Conservation (phyloP, 2,797 vertebrate genomes). For the Lacerta viridis region DNA sequence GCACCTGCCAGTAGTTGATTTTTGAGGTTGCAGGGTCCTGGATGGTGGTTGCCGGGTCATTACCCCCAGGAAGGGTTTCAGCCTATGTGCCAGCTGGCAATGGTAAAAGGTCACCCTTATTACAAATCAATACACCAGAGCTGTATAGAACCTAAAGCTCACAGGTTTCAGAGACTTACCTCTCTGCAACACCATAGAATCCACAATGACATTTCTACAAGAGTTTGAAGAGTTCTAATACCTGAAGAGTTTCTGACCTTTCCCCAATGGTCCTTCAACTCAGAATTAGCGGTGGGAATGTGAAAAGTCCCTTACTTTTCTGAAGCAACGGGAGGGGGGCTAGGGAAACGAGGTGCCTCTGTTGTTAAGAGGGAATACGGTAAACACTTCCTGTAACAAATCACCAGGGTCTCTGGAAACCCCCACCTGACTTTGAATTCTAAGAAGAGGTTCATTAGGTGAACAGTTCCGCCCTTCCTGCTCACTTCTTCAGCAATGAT, state of each 20-base stretch:
- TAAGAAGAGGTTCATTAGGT: neutral
- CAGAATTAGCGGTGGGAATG: neutral
- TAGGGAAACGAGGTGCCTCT: neutral
- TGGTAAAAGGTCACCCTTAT: neutral
- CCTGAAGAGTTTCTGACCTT: neutral
- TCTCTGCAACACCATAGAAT: neutral
- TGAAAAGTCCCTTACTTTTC: neutral
- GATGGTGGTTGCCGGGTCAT: neutral
- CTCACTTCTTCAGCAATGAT: neutral
- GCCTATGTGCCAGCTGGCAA: neutral
- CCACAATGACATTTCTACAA: neutral
- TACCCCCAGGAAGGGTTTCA: neutral
- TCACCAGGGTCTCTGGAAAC: neutral
- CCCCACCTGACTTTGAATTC: neutral
- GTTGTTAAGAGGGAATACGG: neutral
- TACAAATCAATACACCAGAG: neutral
- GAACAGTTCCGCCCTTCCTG: neutral
- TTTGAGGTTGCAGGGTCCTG: neutral
- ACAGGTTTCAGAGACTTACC: neutral
- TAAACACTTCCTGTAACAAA: conserved; percentile 3
- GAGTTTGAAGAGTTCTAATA: too few species aligned
- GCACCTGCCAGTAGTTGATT: neutral
- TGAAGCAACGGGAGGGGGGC: neutral
- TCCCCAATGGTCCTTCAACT: neutral
- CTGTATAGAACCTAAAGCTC: neutral